Evolutionary conservation across 2,113 vertebrate species (phyloP), one percentile per base, ranked within the genome.

Genomic region (Pollimyrus isidori): DNA sequence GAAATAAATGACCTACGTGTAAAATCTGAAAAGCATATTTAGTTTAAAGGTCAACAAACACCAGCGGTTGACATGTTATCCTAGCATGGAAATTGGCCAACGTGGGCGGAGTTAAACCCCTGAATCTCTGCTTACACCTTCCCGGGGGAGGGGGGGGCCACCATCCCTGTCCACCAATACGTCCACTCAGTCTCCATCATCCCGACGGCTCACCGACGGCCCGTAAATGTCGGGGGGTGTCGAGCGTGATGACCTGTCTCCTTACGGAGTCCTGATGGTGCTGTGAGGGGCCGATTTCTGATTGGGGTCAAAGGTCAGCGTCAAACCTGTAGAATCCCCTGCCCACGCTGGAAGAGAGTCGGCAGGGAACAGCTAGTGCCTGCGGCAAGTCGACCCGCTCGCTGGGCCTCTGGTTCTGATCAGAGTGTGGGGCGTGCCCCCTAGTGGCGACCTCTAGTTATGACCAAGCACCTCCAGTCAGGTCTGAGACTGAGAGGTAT

Each of bases 181-280:
- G 62, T 65, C 62, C 30, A n/a, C 62, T 13, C 62, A 10, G 73
- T 42, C 1, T 42, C 73, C 1, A 3, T 76, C 30, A 42, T 42
- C 73, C 35, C 17, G 73, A 42, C 6, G 30, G 15, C 69, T 76
- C 30, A 39, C 69, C 73, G 7, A 2, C 19, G 19, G 88, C 39
- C 19, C 21, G 23, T 62, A 90, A 90, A 91, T 92, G 88, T 90
- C 87, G 84, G 73, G 88, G 88, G 73, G 53, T 48, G 58, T 26
- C 19, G 87, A 90, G 11, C 53, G 13, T 13, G 90, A 86, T 62
- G 82, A 89, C 87, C 87, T 88, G 89, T 46, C 3, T 65, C 69
- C n/a, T 39, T 17, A 6, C 39, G 26, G 15, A 80, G 17, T 73
- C 17, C n/a, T 30, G 26, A 49, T 52, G n/a, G 49, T 19, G 17